A percentile compares a stretch with the other conserved stretches of the same genome.
Evolutionary conservation across 2,888 invertebrate species (phyloP).

Genomic region (Xestoiulus laeticollis): DNA sequence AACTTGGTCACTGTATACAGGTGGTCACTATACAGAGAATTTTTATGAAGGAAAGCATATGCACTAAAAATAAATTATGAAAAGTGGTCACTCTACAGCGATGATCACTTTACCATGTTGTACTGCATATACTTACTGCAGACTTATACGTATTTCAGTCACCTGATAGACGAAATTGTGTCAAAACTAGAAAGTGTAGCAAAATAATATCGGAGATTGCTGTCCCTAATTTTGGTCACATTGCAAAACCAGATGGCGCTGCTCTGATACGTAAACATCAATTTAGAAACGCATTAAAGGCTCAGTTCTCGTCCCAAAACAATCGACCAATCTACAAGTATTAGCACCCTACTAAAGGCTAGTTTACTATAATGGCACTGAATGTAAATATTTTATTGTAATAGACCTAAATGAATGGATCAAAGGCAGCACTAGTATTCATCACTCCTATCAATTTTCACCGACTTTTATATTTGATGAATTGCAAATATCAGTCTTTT

Average conservation of each 20-base stretch:
- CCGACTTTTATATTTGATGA: constrained; percentile 17
- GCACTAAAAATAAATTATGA: too few species aligned
- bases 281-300: neutral
- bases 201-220: too few species aligned
- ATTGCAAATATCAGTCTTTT: constrained; percentile 26
- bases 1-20: too few species aligned
- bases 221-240: neutral
- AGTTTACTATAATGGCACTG: constrained; percentile 16
- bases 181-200: too few species aligned
- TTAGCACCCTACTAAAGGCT: neutral
- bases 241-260: neutral
- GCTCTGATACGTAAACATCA: neutral
- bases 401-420: neutral
- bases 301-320: constrained; percentile 3
- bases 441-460: neutral
- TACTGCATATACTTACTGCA: too few species aligned
- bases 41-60: too few species aligned
- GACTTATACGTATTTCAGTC: too few species aligned
- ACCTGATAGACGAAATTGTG: too few species aligned
- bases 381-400: constrained; percentile 14
- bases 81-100: too few species aligned
- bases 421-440: neutral
- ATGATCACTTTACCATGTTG: too few species aligned
- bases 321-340: constrained; percentile 4
- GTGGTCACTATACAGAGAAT: too few species aligned